Conservation (phyloP, 1,140 invertebrate species). For the Pseudomyrmex sp. region DNA sequence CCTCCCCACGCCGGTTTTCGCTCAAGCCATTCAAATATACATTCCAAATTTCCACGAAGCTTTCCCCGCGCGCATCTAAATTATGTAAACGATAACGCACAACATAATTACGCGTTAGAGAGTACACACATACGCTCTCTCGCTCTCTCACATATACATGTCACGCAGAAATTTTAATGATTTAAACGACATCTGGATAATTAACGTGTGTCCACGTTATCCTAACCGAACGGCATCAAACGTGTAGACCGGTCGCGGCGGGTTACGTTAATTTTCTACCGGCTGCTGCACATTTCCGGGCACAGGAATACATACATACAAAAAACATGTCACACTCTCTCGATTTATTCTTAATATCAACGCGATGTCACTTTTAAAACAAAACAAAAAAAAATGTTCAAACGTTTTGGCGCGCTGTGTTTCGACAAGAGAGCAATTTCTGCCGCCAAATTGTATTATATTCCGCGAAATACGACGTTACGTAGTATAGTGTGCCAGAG, state of each 20-base stretch:
- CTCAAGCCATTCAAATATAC: constrained; percentile 40
- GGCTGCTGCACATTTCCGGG: neutral
- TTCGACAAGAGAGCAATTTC: constrained; percentile 6
- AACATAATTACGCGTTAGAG: constrained; percentile 52
- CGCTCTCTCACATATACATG: neutral
- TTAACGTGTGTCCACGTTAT: constrained; percentile 18
- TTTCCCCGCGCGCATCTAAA: constrained; percentile 48
- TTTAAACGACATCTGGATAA: constrained; percentile 53
- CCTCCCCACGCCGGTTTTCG: neutral
- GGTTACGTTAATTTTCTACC: neutral
- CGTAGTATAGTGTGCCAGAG: neutral
- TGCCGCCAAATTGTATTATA: constrained; percentile 27
- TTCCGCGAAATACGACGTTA: constrained; percentile 9
- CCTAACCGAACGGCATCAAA: constrained; percentile 33
- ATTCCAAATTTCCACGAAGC: constrained; percentile 35
- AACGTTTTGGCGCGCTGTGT: neutral
- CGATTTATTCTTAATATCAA: neutral
- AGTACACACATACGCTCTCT: neutral
- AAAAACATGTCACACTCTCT: no score
- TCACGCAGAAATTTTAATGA: constrained; percentile 57
- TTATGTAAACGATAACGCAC: constrained; percentile 60
- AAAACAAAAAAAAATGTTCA: neutral
- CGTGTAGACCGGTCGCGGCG: neutral
- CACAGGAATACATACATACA: no score
- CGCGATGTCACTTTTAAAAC: neutral